Conservation (phyloP, 2,797 vertebrate genomes). For the Pteronotus mesoamericanus region DNA sequence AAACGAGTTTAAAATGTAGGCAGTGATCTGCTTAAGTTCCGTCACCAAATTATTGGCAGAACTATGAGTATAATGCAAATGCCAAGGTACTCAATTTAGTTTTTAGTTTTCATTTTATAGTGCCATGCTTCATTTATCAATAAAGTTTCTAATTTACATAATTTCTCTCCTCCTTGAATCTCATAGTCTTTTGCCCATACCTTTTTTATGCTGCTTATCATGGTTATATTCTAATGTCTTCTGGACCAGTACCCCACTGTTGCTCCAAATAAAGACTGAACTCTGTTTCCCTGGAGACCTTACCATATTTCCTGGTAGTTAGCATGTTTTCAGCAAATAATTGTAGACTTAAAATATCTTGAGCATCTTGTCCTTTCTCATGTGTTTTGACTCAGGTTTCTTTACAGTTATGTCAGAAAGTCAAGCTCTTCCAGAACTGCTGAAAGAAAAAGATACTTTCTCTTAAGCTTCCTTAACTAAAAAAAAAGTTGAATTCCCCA, state of each 20-base stretch:
- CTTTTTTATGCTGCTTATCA: not conserved
- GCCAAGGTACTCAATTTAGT: not conserved
- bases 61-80: not conserved
- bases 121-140: not conserved
- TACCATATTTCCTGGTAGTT: conserved; percentile 52
- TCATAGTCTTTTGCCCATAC: not conserved
- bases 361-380: conserved; percentile 48
- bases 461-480: conserved; percentile 67
- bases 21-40: not conserved
- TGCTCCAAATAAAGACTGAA: conserved; percentile 21
- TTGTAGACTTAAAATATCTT: conserved; percentile 61
- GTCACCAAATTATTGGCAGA: conserved; percentile 17
- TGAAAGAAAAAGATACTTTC: conserved; percentile 69
- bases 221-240: not conserved
- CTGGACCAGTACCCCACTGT: not conserved
- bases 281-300: conserved; percentile 44
- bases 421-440: conserved; percentile 58
- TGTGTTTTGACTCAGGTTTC: conserved; percentile 61
- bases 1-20: not conserved
- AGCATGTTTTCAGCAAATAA: conserved; percentile 53
- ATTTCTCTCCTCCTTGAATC: not conserved
- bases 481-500: conserved; percentile 71
- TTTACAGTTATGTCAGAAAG: conserved; percentile 59
- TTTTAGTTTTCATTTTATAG: conserved; percentile 25
- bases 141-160: not conserved